Base-by-base conservation (phyloP, 2,113 vertebrate genomes). In the Cnemophilus loriae region DNA sequence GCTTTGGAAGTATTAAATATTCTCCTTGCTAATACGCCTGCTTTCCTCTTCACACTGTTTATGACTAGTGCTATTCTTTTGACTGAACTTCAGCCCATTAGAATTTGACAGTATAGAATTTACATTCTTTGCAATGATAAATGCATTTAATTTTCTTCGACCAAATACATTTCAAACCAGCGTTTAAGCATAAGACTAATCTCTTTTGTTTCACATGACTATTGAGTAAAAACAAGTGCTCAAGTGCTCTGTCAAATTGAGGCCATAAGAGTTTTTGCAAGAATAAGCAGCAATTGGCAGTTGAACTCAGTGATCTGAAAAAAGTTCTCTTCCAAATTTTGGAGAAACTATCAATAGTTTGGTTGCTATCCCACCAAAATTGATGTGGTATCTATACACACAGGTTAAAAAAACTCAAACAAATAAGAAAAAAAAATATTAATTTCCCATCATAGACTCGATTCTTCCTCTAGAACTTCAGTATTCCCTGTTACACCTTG, bases 51-150 rank as follows among this genome's bases (percentile, higher is more conserved):
- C 3, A 0, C 16, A 41, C 49, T 73, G 53, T 70, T 84, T 92
- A 75, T 67, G 73, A 68, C 71, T 35, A 71, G 32, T 24, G 37
- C 46, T 89, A 60, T 75, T 87, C 76, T 94, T 90, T 49, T 87
- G 81, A 91, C 79, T 95, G 53, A 95, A 94, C 73, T 95, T 90
- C 80, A 95, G 56, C 60, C 69, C 49, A 50, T 82, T 76, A 71
- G 44, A 94, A 94, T 57, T 73, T 89, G 89, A 91, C 84, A 78
- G 59, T 50, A 68, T 11, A 61, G 74, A 84, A 82, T 96, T 95
- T 91, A 85, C 69, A 71, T 78, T 84, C 61, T 87, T 86, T 92
- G 56, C 57, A 79, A 73, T 79, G 61, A 94, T 76, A 96, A 97
- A 93, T 85, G 69, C 53, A 80, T 84, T 91, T 83, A 19, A 84